These are phyloP conservation scores for Torymus auratus DNA, from an alignment of 2,888 invertebrate species.

Conservation along the genomic window DNA sequence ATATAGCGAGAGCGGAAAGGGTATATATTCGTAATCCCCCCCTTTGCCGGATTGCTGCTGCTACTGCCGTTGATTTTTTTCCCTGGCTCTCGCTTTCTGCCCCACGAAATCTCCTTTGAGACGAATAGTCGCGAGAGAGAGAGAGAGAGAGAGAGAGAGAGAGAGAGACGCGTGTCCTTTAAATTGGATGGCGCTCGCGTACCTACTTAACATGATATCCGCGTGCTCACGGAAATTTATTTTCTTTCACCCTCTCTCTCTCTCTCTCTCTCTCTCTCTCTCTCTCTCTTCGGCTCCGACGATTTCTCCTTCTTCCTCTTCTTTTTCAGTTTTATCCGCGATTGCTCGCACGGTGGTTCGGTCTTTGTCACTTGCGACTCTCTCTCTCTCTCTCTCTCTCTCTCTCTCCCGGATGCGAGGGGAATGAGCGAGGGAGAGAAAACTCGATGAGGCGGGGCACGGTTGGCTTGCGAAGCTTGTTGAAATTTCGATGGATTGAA, in stretches of 20 bases:
- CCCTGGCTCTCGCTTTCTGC: neutral
- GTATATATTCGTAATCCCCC: slow-evolving; percentile 51
- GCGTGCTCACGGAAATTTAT: slow-evolving; percentile 59
- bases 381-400: neutral
- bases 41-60: slow-evolving; percentile 38
- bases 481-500: no score
- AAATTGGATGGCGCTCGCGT: slow-evolving; percentile 67
- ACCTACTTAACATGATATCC: slow-evolving; percentile 63
- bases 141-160: slow-evolving; percentile 21
- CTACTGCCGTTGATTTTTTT: slow-evolving; percentile 22
- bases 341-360: neutral
- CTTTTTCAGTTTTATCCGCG: neutral
- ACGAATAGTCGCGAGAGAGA: slow-evolving; percentile 56
- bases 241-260: slow-evolving; percentile 53
- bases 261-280: slow-evolving; percentile 42
- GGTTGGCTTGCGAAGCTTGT: no score
- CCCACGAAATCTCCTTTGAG: slow-evolving; percentile 61
- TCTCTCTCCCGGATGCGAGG: no score
- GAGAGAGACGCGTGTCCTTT: slow-evolving; percentile 63
- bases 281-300: slow-evolving; percentile 53
- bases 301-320: neutral
- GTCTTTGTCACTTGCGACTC: neutral
- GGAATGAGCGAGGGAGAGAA: no score
- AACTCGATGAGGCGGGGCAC: no score
- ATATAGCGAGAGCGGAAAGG: slow-evolving; percentile 25